A percentile compares a stretch with the other conserved stretches of the same genome.
Evolutionary conservation across 2,888 invertebrate species (phyloP).

Genomic region (Cacoxenus indagator): DNA sequence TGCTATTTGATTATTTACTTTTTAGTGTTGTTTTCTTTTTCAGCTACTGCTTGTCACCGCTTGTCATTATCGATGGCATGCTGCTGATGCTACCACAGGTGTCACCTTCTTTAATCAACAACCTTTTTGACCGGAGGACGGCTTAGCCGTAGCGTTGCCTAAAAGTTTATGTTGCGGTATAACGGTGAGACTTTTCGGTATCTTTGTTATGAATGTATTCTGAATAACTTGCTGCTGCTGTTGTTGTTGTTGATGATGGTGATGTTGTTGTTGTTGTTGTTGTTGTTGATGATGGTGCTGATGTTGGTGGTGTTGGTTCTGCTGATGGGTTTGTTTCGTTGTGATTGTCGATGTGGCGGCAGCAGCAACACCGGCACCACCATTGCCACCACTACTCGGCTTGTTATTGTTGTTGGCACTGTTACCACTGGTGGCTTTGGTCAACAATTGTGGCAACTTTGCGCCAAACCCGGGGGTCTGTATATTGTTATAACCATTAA

Average conservation of each 20-base stretch:
- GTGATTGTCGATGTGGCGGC: constrained; percentile 54
- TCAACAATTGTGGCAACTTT: constrained; percentile 37
- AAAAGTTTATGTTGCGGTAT: constrained; percentile 76
- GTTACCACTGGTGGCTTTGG: constrained; percentile 26
- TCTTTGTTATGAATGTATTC: constrained; percentile 78
- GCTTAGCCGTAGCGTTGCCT: constrained; percentile 28
- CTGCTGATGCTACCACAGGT: no score
- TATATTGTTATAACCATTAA: constrained; percentile 67
- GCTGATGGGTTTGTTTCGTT: constrained; percentile 28
- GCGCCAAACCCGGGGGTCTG: neutral
- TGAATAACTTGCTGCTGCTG: constrained; percentile 65
- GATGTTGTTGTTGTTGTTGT: constrained; percentile 42
- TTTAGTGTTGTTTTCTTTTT: no score
- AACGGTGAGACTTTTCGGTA: constrained; percentile 85
- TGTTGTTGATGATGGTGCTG: constrained; percentile 45
- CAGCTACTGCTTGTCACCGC: no score
- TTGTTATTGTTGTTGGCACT: constrained; percentile 34
- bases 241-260: constrained; percentile 49
- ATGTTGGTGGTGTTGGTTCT: constrained; percentile 50
- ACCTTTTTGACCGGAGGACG: no score
- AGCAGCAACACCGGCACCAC: constrained; percentile 36
- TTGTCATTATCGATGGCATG: no score
- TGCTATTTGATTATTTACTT: no score
- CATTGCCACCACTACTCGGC: constrained; percentile 35
- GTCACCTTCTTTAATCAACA: no score